Evolutionary conservation across 2,797 vertebrate genomes (phyloP).

Genomic region (Meriones psammophilus): DNA sequence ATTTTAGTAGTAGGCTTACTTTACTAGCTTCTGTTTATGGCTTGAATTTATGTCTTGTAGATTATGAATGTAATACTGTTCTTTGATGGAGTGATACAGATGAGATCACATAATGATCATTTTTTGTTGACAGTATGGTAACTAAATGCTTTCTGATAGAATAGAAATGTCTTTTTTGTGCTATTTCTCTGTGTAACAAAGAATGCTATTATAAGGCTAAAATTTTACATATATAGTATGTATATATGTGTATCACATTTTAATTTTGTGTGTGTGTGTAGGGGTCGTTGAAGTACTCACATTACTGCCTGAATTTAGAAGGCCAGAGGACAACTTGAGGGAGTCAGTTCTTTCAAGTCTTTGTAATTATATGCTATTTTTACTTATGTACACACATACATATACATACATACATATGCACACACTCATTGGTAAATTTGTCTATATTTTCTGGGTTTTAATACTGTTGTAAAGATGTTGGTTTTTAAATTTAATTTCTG

Average conservation of each 20-base stretch:
- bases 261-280: background rate
- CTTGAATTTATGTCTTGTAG: slow-evolving; percentile 48
- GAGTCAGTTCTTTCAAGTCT: background rate
- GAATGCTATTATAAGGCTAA: background rate
- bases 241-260: background rate
- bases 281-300: background rate
- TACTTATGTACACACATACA: background rate
- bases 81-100: background rate
- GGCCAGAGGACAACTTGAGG: background rate
- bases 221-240: background rate
- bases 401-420: background rate
- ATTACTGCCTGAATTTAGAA: background rate
- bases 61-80: slow-evolving; percentile 22
- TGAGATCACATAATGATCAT: background rate
- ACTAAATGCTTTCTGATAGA: slow-evolving; percentile 27
- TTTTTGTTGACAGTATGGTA: background rate
- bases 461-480: slow-evolving; percentile 32
- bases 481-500: slow-evolving; percentile 10
- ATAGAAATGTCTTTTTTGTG: slow-evolving; percentile 44
- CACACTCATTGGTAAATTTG: slow-evolving; percentile 25
- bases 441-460: background rate
- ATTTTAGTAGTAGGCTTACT: slow-evolving; percentile 48
- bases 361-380: background rate
- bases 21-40: slow-evolving; percentile 48
- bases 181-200: slow-evolving; percentile 12